Base-by-base conservation (phyloP, 2,797 vertebrate genomes). In the Clarias laeviceps region DNA sequence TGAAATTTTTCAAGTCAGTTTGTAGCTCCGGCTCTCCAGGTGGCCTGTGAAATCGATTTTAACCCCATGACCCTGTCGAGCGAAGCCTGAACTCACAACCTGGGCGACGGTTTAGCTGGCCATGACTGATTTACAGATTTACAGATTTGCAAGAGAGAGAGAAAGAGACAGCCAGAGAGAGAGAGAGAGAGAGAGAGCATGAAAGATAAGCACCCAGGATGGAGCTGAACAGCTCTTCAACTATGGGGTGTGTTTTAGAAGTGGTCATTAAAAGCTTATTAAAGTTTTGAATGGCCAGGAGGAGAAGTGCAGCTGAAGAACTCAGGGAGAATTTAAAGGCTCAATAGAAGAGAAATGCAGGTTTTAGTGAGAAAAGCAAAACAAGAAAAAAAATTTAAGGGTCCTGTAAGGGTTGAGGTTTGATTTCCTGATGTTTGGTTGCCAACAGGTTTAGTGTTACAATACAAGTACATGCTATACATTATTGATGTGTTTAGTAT, bases 1-100 rank as follows among this genome's bases (percentile, higher is more conserved):
- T 97, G 96, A 98, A 97, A 97, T 97, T 97, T 97, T 97, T 97
- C 94, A 94, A 98, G 97, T 98, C 98, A 98, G 97, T 98, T 97
- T 96, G 96, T 93, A 95, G 97, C 96, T 96, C 93, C 93, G 95
- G 91, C 97, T 96, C 97, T 95, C 96, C 97, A 98, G 97, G 98
- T 97, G 98, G 97, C 97, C 97, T 97, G 93, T 94, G 95, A 97
- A 99, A 98, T 98, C 97, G 96, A 97, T 97, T 95, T 95, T 97
- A 96, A 98, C 97, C 97, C 94, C 87, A 85, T 94, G 95, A 96
- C 96, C 96, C 93, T 96, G 96, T 96, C 95, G 94, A 94, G 93
- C 88, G 91, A 94, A 96, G 94, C 93, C 94, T 95, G 91, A 92
- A 93, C 94, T 94, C 95, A 94, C 94, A 94, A 95, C 94, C 94